Evolutionary conservation across 2,888 invertebrate species (phyloP), one percentile per base, ranked within the genome.

Genomic region (Cerastoderma edule): DNA sequence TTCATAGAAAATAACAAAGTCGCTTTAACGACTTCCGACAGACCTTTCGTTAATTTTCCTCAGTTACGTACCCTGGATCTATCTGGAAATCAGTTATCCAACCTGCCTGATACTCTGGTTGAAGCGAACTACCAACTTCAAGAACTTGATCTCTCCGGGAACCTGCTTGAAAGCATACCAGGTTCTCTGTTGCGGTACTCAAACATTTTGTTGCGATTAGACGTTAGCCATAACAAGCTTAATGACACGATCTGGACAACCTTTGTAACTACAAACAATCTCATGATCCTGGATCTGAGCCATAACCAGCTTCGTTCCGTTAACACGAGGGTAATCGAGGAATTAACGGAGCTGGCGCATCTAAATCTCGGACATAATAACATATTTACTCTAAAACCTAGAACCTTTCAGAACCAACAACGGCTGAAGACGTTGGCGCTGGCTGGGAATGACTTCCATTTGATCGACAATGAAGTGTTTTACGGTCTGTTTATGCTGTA

Each of bases 351-450:
- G 22, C 48, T 85, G 22, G 19, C 19, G 13, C n/a, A 54, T 2
- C 46, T 85, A 22, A 44, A 75, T 53, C 69, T 86, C 2, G 75
- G 72, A 10, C 22, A 78, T 33, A 85, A 84, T 46, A 16, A 65
- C 3, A 67, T 86, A 10, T 32, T 44, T 2, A 16, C 35, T 0
- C 48, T 86, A 22, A 65, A 69, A 2, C 67, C 63, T 19, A 13
- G 56, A 24, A 72, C 76, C 10, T 85, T 86, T 53, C 82, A 80
- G 24, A 78, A 67, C 16, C 69, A 84, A 32, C 60, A 71, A n/a
- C n/a, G 32, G 2, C 60, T 87, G 32, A 28, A 44, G 6, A n/a
- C 73, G 22, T 71, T 87, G 13, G 74, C 72, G 32, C 69, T 87
- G 16, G 78, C 83, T 24, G 56, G 78, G 28, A 87, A 85, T 66